Base-by-base conservation (phyloP, 2,113 vertebrate species). In the Sander lucioperca region DNA sequence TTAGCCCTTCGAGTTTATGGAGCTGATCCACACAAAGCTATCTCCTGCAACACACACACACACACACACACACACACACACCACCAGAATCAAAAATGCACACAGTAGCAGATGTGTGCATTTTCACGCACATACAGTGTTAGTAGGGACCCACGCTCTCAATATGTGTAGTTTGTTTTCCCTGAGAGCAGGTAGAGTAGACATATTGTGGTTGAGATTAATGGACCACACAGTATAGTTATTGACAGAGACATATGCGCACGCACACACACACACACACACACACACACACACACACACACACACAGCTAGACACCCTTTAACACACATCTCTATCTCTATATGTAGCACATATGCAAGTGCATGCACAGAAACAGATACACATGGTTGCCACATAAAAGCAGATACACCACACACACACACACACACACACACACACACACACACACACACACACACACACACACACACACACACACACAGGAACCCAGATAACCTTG, bases 1-100 rank as follows among this genome's bases (percentile, higher is more conserved):
- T 91, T 92, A 89, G 83, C 68, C 64, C 78, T 58, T 83, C 23
- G 57, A 84, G 87, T 87, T 91, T 80, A 64, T 87, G 79, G 85
- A 91, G 81, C 88, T 69, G 73, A 86, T 88, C 70, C 61, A 86
- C 90, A 85, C 82, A 77, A 80, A 89, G 66, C 69, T 75, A 79
- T 86, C 81, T 79, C 36, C 53, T 57, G 58, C 67, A 81, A 68
- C 70, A 64, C 76, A 62, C 65, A 79, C 86, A 53, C 56, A 23
- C 65, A 63, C 47, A 67, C 65, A 63, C 57, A 48, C 56, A 66
- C 43, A 80, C 79, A 73, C 70, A 25, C 57, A 6, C 47, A 59
- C 48, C 30, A 15, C 21, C 21, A 15, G 62, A 12, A 16, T 15
- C 1, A 1, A 64, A 36, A 64, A 23, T 23, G 30, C 43, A 43